Percentiles rank a stretch among this genome's conserved stretches.
These are phyloP conservation scores for Trematomus bernacchii DNA, from an alignment of 2,797 vertebrate species.

Conservation along the genomic window DNA sequence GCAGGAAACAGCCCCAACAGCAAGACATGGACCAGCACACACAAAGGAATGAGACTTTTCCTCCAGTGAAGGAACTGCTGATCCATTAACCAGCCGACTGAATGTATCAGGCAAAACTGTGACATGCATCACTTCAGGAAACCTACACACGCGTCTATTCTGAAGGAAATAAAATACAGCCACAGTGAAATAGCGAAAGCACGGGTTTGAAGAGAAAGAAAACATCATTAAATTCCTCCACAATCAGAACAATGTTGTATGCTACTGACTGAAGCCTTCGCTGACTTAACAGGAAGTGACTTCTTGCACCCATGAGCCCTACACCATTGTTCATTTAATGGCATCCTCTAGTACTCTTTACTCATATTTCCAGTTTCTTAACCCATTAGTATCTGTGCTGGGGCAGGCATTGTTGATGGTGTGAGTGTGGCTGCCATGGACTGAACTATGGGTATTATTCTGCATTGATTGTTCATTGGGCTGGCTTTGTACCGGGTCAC, in stretches of 20 bases:
- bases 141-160: slow-evolving; percentile 21
- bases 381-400: slow-evolving; percentile 54
- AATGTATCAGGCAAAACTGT: slow-evolving; percentile 26
- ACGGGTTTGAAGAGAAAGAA: slow-evolving; percentile 36
- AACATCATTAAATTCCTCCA: slow-evolving; percentile 56
- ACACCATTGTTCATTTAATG: slow-evolving; percentile 50
- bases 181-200: slow-evolving; percentile 22
- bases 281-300: slow-evolving; percentile 52
- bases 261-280: slow-evolving; percentile 40
- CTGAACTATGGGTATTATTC: slow-evolving; percentile 59
- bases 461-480: slow-evolving; percentile 61
- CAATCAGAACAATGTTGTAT: slow-evolving; percentile 36
- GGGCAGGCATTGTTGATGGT: slow-evolving; percentile 57
- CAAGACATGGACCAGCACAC: slow-evolving; percentile 36
- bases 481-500: slow-evolving; percentile 54
- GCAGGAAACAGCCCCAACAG: slow-evolving; percentile 29
- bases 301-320: slow-evolving; percentile 50
- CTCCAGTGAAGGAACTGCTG: slow-evolving; percentile 42
- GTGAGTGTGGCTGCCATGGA: slow-evolving; percentile 48
- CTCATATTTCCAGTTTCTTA: slow-evolving; percentile 58
- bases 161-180: slow-evolving; percentile 8
- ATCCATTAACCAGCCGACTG: slow-evolving; percentile 60
- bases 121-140: slow-evolving; percentile 46
- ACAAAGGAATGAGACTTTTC: slow-evolving; percentile 34
- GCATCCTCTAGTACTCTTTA: slow-evolving; percentile 22